Conservation (phyloP, 2,113 vertebrate genomes). For the Sinosuthora webbiana region DNA sequence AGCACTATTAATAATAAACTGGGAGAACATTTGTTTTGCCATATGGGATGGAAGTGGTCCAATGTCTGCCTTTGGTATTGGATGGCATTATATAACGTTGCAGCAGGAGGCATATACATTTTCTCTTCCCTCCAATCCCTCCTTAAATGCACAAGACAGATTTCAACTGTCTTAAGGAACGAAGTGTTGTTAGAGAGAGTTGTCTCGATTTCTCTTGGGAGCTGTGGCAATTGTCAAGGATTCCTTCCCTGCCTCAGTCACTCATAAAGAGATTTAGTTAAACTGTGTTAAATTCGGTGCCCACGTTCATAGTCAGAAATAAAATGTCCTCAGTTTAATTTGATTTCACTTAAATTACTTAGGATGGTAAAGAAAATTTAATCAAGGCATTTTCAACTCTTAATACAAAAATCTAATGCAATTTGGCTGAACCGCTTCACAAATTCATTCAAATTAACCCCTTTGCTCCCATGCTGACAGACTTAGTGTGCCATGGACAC, state of each 20-base stretch:
- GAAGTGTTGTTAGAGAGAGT: not conserved
- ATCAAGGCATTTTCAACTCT: conserved; percentile 5
- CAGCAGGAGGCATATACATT: not conserved
- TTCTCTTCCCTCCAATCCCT: not conserved
- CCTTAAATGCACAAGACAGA: not conserved
- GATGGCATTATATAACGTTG: not conserved
- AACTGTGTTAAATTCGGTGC: not conserved
- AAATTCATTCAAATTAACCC: not conserved
- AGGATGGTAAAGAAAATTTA: not conserved
- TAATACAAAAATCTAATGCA: not conserved
- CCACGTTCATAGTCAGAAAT: not conserved
- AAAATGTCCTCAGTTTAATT: conserved; percentile 19
- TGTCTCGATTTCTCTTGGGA: not conserved
- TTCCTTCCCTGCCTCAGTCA: not conserved
- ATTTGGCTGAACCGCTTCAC: not conserved
- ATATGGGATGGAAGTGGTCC: conserved; percentile 39
- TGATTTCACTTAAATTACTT: not conserved
- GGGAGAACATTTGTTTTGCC: conserved; percentile 47
- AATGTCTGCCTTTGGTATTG: not conserved
- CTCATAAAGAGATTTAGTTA: not conserved
- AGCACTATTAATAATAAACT: conserved; percentile 34
- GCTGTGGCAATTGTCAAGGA: not conserved
- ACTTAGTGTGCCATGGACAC: not conserved
- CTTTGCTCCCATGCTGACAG: not conserved
- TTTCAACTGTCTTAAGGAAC: not conserved